These are phyloP conservation scores for Crocidura indochinensis DNA, from an alignment of 2,797 vertebrate genomes.

Conservation along the genomic window DNA sequence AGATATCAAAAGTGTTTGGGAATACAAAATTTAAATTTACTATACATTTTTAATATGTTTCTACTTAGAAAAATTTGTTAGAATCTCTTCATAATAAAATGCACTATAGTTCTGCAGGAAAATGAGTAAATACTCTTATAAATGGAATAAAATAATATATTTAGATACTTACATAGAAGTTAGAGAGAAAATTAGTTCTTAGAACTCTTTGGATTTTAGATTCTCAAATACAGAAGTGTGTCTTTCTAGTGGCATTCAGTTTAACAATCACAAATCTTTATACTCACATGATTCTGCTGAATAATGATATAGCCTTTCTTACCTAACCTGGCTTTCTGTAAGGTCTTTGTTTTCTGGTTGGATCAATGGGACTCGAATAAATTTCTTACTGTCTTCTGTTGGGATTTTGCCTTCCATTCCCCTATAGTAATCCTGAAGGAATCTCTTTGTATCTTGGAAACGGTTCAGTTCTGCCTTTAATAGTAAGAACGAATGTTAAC, in stretches of 20 bases:
- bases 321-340: conserved; percentile 78
- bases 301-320: conserved; percentile 3
- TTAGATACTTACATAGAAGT: not conserved
- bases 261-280: conserved; percentile 17
- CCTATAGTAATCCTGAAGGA: conserved; percentile 94
- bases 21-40: conserved; percentile 24
- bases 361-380: conserved; percentile 90
- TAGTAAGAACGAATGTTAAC: conserved; percentile 64
- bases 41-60: not conserved
- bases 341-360: conserved; percentile 83
- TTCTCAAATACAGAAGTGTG: conserved; percentile 15
- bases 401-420: conserved; percentile 91
- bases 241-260: conserved; percentile 25
- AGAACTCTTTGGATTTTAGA: not conserved
- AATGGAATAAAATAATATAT: conserved; percentile 12
- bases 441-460: conserved; percentile 93
- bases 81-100: not conserved
- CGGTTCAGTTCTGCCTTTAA: conserved; percentile 94
- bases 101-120: not conserved
- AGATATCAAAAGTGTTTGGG: not conserved
- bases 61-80: not conserved
- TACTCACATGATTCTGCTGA: not conserved
- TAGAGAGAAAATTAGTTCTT: conserved; percentile 15
- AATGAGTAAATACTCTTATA: conserved; percentile 14
- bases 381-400: conserved; percentile 81